phyloP scores from a whole-genome alignment of 2,113 vertebrate genomes.

The Hyla sarda region DNA sequence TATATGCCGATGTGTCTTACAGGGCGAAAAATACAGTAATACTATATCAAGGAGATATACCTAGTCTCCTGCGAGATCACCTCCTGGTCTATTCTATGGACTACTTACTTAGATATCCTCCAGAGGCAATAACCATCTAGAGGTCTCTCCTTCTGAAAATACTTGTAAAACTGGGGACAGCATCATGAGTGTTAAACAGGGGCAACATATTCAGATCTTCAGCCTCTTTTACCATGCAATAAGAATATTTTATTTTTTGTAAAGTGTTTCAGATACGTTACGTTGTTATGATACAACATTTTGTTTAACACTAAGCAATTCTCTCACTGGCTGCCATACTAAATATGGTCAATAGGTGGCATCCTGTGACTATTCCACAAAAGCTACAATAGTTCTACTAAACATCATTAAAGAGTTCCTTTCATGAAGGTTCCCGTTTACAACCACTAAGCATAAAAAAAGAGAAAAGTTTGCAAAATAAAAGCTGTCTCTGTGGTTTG shows the following conservation, averaged over 20 bases:
- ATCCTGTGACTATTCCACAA: constrained; percentile 4
- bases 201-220: too few species aligned
- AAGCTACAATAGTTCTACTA: background rate
- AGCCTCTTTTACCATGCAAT: background rate
- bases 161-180: too few species aligned
- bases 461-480: constrained; percentile 32
- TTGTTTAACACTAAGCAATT: background rate
- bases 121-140: background rate
- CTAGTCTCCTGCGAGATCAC: background rate
- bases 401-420: constrained; percentile 36
- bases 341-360: constrained; percentile 48
- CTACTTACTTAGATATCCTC: background rate
- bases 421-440: constrained; percentile 33
- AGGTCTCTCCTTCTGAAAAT: background rate
- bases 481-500: constrained; percentile 38
- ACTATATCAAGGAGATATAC: background rate
- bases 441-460: constrained; percentile 26
- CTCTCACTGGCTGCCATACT: background rate
- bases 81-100: background rate
- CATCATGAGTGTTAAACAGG: too few species aligned
- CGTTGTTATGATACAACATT: too few species aligned
- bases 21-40: background rate
- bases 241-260: background rate
- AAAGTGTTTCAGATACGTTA: too few species aligned
- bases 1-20: too few species aligned